Base-by-base conservation (phyloP, 92 coral and sea anemone species). In the Epizoanthus rinbou region DNA sequence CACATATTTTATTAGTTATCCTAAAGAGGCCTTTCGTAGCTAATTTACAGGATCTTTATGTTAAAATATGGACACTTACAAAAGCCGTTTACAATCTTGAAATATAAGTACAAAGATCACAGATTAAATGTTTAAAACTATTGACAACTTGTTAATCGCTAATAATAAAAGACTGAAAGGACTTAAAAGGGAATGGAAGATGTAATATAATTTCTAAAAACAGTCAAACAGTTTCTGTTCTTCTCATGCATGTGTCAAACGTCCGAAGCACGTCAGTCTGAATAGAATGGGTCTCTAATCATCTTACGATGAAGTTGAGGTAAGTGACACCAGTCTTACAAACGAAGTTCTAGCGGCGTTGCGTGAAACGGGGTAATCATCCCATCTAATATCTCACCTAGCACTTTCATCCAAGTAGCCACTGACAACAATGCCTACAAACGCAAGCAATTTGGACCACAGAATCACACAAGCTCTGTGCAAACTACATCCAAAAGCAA, bases 331-430 rank as follows among this genome's bases (percentile, higher is more conserved):
- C 22, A 65, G 71, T 25, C 25, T 65, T 65, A 41, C 72, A 25
- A 25, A 13, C 3, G 47, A 65, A 41, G 35, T 25, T 33, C 0
- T 66, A 25, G 72, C 35, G 37, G 17, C 41, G 15, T 63, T 73
- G 19, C 83, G 74, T 58, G 59, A 53, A 25, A 47, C 28, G 23
- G 80, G 83, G 37, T 21, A 14, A 75, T 82, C 58, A 87, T 82
- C 53, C 87, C 87, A 7, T 87, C 84, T 17, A 83, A 68, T 22
- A 63, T 90, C 7, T 28, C 80, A 22, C 85, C 84, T n/a, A 88
- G 90, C 60, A 35, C 72, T 9, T 86, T 89, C 64, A 50, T 81
- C 52, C 90, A 87, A 57, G 47, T 68, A 31, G 90, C 90, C 1
- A 86, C 88, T 16, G 88, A 85, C 47, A 85, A 85, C 37, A 68